Base-by-base conservation (phyloP, 2,888 invertebrate genomes). In the Therioaphis trifolii region DNA sequence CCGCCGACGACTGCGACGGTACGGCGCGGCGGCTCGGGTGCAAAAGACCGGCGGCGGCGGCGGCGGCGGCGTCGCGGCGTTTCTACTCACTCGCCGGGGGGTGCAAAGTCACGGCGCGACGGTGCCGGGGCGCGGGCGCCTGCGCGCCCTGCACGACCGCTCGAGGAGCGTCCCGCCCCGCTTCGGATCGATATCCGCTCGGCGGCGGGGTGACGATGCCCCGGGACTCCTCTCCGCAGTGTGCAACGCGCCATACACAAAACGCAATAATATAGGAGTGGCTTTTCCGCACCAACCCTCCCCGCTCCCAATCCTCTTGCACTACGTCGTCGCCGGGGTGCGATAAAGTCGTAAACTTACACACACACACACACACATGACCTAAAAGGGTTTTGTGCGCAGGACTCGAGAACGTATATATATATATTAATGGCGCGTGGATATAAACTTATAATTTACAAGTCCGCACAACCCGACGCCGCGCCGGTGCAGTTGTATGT, bases 261-360 rank as follows among this genome's bases (percentile, higher is more conserved):
- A 1, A 7, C 21, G 7, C 24, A 52, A 18, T 52, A 52, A 4
- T n/a, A 12, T 35, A 66, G 77, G 66, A 49, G 77, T 49, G 77
- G 49, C 66, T 66, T 77, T 77, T 77, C 35, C 7, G 35, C 35
- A 29, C 35, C 40, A 49, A 27, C 66, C 11, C 61, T 18, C 7
- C 18, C 35, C 7, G 7, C 3, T 35, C 35, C 35, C 35, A 3
- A 5, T 35, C 35, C 35, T 35, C 35, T 7, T 5, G 7, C 55
- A n/a, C 11, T 5, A n/a, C 29, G 15, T 12, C 18, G 43, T 49
- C 27, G 15, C 7, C 18, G 43, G 29, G 18, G 24, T n/a, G 14
- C 61, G 14, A 63, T 63, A 46, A 63, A 63, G 49, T 63, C 27
- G 15, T 15, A 49, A 15, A 49, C 15, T 0, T 49, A 49, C 52